phyloP scores from a whole-genome alignment of 2,797 vertebrate genomes.

The Cynodonichthys magdalenae region DNA sequence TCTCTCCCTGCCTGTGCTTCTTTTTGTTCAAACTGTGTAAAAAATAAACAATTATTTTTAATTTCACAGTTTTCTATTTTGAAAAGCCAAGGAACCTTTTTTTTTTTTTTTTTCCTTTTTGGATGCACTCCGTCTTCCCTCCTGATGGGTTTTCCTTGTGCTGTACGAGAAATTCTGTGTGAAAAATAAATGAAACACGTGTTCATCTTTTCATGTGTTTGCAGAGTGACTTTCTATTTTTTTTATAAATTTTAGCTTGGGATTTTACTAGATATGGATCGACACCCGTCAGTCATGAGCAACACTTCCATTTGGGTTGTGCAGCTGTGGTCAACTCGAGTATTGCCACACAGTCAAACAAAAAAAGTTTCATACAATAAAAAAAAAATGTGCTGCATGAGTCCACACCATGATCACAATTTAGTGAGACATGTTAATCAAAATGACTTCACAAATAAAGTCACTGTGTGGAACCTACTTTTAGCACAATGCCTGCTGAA shows the following conservation, averaged over 20 bases:
- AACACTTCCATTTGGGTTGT: no score
- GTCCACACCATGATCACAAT: no score
- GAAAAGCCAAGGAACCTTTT: conserved; percentile 75
- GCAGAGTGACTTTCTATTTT: conserved; percentile 12
- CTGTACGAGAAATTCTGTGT: conserved; percentile 80
- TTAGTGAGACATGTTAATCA: no score
- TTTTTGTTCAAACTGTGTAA: conserved; percentile 62
- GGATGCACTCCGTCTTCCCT: conserved; percentile 69
- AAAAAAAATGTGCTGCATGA: no score
- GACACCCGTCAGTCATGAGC: no score
- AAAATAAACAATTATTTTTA: conserved; percentile 3
- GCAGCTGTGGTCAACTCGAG: no score
- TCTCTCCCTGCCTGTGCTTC: conserved; percentile 65
- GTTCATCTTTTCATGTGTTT: conserved; percentile 73
- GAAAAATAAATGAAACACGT: conserved; percentile 80
- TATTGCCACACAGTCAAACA: no score
- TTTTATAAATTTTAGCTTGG: neutral
- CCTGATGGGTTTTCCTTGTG: conserved; percentile 74
- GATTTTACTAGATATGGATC: no score
- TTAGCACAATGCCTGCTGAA: no score
- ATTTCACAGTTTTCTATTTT: conserved; percentile 47
- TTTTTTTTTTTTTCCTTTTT: conserved; percentile 38
- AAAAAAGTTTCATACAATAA: no score
- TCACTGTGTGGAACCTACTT: no score
- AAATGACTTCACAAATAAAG: no score